These are phyloP conservation scores for Steinernema carpocapsae DNA, from an alignment of 2,888 invertebrate species.

Conservation along the genomic window DNA sequence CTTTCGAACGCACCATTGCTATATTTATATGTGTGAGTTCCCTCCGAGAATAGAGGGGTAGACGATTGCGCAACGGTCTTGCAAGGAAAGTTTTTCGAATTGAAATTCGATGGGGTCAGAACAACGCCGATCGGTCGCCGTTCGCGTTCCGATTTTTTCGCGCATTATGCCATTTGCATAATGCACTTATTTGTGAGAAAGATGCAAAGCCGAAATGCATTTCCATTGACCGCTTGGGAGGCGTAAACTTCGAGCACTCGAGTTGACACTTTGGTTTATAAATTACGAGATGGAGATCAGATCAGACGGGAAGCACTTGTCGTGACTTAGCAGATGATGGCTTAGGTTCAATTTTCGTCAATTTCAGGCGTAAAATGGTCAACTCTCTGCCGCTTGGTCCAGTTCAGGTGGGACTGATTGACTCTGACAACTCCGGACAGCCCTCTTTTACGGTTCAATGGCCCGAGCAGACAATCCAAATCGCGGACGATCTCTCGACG, in stretches of 20 bases:
- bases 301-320: too few relatives aligned
- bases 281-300: too few relatives aligned
- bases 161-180: slow-evolving; percentile 4
- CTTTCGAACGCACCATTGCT: too few relatives aligned
- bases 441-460: slow-evolving; percentile 1
- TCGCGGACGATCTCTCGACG: slow-evolving; percentile 1
- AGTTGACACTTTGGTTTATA: too few relatives aligned
- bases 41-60: neutral
- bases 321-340: neutral
- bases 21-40: too few relatives aligned
- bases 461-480: slow-evolving; percentile 5
- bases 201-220: neutral
- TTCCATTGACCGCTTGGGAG: neutral
- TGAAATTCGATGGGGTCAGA: slow-evolving; percentile 34
- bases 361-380: neutral
- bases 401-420: neutral
- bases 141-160: neutral
- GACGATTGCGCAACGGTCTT: slow-evolving; percentile 28
- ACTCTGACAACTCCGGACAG: slow-evolving; percentile 5
- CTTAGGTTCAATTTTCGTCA: neutral
- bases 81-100: slow-evolving; percentile 28
- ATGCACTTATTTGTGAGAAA: neutral
- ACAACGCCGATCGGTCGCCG: slow-evolving; percentile 1
- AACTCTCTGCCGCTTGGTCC: slow-evolving; percentile 19
- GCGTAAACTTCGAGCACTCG: too few relatives aligned